Percentiles rank a stretch among this genome's conserved stretches.
These are phyloP conservation scores for Cataglyphis altisquamis DNA, from an alignment of 2,888 invertebrate species.

Conservation along the genomic window DNA sequence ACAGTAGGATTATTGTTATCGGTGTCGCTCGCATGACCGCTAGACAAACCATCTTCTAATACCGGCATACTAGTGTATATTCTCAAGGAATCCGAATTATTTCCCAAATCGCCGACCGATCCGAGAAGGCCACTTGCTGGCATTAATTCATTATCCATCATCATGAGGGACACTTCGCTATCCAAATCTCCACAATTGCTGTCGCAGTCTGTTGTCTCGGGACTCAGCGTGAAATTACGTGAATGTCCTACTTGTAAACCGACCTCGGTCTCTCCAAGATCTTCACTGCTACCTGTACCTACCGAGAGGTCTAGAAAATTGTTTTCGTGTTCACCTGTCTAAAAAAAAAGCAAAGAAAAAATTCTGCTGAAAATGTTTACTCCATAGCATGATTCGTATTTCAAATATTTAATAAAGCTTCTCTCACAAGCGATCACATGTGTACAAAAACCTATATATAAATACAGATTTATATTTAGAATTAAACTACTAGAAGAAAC, in stretches of 20 bases:
- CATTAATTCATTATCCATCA: conserved; percentile 90
- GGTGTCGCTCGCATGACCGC: conserved; percentile 96
- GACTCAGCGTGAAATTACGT: conserved; percentile 95
- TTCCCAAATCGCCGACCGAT: conserved; percentile 88
- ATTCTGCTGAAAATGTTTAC: conserved; percentile 12
- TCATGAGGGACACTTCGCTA: conserved; percentile 93
- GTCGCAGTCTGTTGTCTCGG: conserved; percentile 97
- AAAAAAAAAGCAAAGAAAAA: conserved; percentile 66
- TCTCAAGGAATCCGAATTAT: conserved; percentile 89
- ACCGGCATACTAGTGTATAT: conserved; percentile 95
- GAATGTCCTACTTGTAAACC: conserved; percentile 90
- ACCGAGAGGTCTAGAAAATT: conserved; percentile 89
- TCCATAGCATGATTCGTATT: not conserved
- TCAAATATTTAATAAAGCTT: not conserved
- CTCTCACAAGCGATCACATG: not conserved
- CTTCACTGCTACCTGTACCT: conserved; percentile 89
- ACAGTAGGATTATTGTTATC: conserved; percentile 95
- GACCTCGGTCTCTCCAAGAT: conserved; percentile 89
- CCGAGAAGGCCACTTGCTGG: conserved; percentile 84
- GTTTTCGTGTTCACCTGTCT: conserved; percentile 88
- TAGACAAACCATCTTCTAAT: conserved; percentile 97
- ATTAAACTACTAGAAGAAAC: not conserved
- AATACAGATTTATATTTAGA: conserved; percentile 47
- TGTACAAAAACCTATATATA: conserved; percentile 9
- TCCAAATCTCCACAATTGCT: conserved; percentile 95